Base-by-base conservation (phyloP, 2,797 vertebrate species). In the Paedocypris micromegethes region DNA sequence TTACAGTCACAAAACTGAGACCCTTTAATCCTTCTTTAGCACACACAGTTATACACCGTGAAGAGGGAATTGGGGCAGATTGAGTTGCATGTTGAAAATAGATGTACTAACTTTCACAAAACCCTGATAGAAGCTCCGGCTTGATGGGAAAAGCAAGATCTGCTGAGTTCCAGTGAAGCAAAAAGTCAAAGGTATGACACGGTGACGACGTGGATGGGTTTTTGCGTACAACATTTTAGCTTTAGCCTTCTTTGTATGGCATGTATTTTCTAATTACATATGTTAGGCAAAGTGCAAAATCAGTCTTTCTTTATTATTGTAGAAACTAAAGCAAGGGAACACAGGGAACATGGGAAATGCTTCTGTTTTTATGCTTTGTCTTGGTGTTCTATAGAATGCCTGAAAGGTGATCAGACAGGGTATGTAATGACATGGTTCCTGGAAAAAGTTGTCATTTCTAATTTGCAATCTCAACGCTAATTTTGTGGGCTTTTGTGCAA, bases 71-170 rank as follows among this genome's bases (percentile, higher is more conserved):
- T 77, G 78, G 67, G 77, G 75, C 75, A 82, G 84, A 88, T 88
- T 85, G 83, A 87, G 84, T 89, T 89, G 85, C 87, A 84, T 50
- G 79, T 85, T 85, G 80, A 82, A 88, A 88, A 88, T 88, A 90
- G 86, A 85, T 75, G 75, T 78, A 76, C 79, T 84, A 81, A 23
- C 23, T 76, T 72, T 76, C 76, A 75, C 74, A 80, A 77, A 80
- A 53, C 72, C 78, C 72, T 83, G 81, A 45, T 39, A 64, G 58
- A 43, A 70, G 47, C 46, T 63, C 59, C 56, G 48, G 23, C 23
- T 23, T 23, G 52, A 54, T 53, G 6, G 53, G 55, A 63, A 48
- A 47, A 42, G 64, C 59, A 70, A 42, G 54, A 70, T 9, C 59
- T 50, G 5, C 70, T 38, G 39, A 66, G 43, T 9, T 66, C 44